Percentiles rank a stretch among this genome's conserved stretches.
These are phyloP conservation scores for Columba guinea DNA, from an alignment of 2,797 vertebrate genomes.

Conservation along the genomic window DNA sequence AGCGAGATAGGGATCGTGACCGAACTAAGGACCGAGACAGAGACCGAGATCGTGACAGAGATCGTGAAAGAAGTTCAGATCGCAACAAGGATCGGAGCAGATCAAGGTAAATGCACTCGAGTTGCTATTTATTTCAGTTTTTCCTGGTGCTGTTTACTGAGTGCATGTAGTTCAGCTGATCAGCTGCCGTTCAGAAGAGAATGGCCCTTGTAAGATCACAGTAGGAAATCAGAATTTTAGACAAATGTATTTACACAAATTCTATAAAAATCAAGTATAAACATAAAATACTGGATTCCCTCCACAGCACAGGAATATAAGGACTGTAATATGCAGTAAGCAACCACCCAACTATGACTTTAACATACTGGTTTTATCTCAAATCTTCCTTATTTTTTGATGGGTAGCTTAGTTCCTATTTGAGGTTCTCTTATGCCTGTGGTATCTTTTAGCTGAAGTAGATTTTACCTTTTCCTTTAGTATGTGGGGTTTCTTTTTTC, in stretches of 20 bases:
- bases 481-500: neutral
- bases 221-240: neutral
- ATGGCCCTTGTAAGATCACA: neutral
- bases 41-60: constrained; percentile 88
- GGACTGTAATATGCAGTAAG: neutral
- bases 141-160: neutral
- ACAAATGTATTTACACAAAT: neutral
- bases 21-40: constrained; percentile 90
- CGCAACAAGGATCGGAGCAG: constrained; percentile 89
- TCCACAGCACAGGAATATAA: neutral
- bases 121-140: neutral
- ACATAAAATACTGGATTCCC: neutral
- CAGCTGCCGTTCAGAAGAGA: neutral
- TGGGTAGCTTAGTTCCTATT: neutral
- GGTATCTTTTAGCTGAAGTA: neutral
- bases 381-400: neutral
- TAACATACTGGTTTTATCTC: neutral
- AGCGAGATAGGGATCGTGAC: constrained; percentile 95
- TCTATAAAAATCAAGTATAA: no score
- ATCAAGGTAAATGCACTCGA: constrained; percentile 79
- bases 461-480: neutral
- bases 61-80: constrained; percentile 87
- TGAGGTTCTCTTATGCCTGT: neutral
- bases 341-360: neutral
- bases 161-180: neutral